These are phyloP conservation scores for Cephus sareptanus DNA, from an alignment of 2,888 invertebrate genomes.

Conservation along the genomic window DNA sequence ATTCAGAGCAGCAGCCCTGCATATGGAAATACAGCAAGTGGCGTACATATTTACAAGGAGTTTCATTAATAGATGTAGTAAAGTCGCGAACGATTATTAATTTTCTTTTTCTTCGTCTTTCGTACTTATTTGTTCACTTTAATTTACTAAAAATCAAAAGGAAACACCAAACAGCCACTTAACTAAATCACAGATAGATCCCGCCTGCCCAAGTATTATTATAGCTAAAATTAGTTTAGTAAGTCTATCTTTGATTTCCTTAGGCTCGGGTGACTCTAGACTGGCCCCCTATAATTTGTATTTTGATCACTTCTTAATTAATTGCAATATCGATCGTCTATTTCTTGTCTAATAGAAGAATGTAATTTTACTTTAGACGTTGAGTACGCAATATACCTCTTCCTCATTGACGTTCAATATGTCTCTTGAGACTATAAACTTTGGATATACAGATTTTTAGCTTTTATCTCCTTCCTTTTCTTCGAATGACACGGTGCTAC, in stretches of 20 bases:
- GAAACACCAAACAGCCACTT: constrained; percentile 38
- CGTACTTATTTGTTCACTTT: constrained; percentile 21
- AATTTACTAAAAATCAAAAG: constrained; percentile 6
- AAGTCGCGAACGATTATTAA: not conserved
- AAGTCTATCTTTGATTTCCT: constrained; percentile 64
- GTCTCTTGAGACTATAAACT: not conserved
- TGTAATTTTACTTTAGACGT: constrained; percentile 30
- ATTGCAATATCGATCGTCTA: constrained; percentile 22
- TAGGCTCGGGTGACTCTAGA: constrained; percentile 61
- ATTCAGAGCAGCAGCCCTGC: constrained; percentile 40
- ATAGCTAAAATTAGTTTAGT: constrained; percentile 53
- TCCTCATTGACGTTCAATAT: not conserved
- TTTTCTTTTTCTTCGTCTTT: constrained; percentile 11
- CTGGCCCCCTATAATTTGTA: constrained; percentile 53
- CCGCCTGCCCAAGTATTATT: constrained; percentile 52
- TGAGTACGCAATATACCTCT: constrained; percentile 28
- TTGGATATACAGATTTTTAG: not conserved
- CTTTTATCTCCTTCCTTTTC: constrained; percentile 16
- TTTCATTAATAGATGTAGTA: not conserved
- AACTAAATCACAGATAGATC: constrained; percentile 61
- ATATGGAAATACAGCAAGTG: not conserved
- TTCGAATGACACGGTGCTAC: not conserved
- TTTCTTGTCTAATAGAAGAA: constrained; percentile 34
- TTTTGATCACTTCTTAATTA: constrained; percentile 24
- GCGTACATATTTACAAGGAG: constrained; percentile 24